Evolutionary conservation across 2,113 vertebrate species (phyloP).

Genomic region (Struthio camelus): DNA sequence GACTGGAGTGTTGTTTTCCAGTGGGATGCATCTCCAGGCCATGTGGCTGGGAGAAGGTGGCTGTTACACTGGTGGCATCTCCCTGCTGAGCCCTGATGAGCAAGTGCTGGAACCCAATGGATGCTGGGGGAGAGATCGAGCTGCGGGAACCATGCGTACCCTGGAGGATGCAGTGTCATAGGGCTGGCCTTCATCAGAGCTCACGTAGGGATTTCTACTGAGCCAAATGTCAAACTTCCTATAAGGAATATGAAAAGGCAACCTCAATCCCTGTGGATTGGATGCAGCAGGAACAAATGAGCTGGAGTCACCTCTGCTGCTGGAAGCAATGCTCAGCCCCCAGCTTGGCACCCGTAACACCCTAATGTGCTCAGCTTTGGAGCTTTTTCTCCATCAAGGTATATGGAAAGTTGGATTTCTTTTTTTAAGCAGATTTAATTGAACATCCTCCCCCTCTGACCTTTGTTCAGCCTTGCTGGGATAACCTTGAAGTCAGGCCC

Average conservation of each 20-base stretch:
- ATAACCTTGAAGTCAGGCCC: conserved; percentile 16
- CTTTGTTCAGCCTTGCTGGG: not conserved
- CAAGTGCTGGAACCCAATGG: too few relatives aligned
- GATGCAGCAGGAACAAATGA: not conserved
- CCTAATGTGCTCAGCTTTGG: not conserved
- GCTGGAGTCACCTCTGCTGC: not conserved
- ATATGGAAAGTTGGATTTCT: conserved; percentile 62
- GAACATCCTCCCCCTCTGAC: not conserved
- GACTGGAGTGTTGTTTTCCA: too few relatives aligned
- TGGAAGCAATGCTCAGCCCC: not conserved
- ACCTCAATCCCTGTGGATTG: fast-evolving
- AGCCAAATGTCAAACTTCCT: conserved; percentile 6
- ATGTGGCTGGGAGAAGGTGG: too few relatives aligned
- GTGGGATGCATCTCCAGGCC: too few relatives aligned
- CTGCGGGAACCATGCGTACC: too few relatives aligned
- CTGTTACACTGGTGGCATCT: too few relatives aligned
- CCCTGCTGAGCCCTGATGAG: too few relatives aligned
- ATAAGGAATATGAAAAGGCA: not conserved
- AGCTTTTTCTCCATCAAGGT: not conserved
- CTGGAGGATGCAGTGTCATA: not conserved
- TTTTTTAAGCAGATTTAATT: conserved; percentile 67
- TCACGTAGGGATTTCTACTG: not conserved
- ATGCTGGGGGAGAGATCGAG: too few relatives aligned
- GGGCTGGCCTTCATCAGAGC: not conserved
- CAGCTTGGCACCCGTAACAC: not conserved